Base-by-base conservation (phyloP, 2,797 vertebrate species). In the Smutsia temminckii region DNA sequence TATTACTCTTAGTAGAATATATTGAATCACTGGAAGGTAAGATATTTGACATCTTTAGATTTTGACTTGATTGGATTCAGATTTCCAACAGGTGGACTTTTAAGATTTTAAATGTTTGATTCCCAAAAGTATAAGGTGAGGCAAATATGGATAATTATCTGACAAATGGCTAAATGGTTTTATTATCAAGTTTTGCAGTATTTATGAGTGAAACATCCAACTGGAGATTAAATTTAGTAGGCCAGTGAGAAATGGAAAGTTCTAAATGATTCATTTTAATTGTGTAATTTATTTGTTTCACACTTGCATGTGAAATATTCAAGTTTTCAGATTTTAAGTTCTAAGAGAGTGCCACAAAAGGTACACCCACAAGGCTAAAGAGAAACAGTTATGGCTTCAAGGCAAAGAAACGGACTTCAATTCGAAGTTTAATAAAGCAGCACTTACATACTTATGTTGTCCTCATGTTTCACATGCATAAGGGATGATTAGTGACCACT, bases 271-370 rank as follows among this genome's bases (percentile, higher is more conserved):
- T 92, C 49, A 53, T 75, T 86, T 46, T 63, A 85, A 85, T 59
- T 85, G 29, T 83, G 16, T 51, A 71, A 92, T 93, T 94, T 85
- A 84, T 86, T 93, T 87, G 49, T 86, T 94, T 79, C 37, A 55
- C 29, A 71, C 5, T 10, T 94, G 51, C 14, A 53, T 85, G 14
- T 66, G 79, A 85, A 77, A 81, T 49, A 85, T 68, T 79, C 32
- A 83, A 32, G 3, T 79, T 79, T 94, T 85, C 27, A 85, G 61
- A 59, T 69, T 91, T 95, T 85, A 71, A 95, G 85, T 81, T 92
- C 83, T 81, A 71, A 32, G 11, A 71, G 9, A 53, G 9, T 64
- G 53, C 11, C 12, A 40, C 27, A 72, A n/a, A 81, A 86, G 34
- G 6, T 68, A 64, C 1, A 69, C 5, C 2, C 20, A 83, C 6